Percentiles rank a stretch among this genome's conserved stretches.
phyloP scores from a whole-genome alignment of 2,113 vertebrate genomes.

The Rousettus leschenaultii region DNA sequence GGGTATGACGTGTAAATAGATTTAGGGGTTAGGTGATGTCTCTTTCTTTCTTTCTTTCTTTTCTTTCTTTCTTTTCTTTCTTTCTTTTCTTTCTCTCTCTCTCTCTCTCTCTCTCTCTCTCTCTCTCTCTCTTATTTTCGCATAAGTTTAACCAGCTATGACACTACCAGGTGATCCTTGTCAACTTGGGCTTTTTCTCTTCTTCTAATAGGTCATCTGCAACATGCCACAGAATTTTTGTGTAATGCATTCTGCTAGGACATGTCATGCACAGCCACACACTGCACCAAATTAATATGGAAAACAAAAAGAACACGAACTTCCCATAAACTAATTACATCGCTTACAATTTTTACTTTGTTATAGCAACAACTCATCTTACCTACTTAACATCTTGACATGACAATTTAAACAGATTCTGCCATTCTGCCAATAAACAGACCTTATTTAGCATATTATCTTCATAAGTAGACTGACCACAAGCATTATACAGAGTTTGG shows the following conservation, averaged over 20 bases:
- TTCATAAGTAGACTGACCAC: neutral
- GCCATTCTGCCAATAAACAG: neutral
- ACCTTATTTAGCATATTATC: neutral
- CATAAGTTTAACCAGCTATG: neutral
- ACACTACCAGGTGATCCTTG: neutral
- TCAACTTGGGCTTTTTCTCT: neutral
- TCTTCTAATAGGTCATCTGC: neutral
- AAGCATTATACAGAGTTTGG: neutral
- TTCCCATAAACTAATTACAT: neutral
- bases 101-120: too few species aligned
- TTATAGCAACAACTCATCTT: conserved; percentile 28
- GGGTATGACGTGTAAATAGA: neutral
- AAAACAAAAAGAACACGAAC: neutral
- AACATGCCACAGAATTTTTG: neutral
- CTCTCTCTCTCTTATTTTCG: neutral
- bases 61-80: too few species aligned
- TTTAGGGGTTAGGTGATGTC: neutral
- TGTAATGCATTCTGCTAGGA: neutral
- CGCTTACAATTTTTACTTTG: neutral
- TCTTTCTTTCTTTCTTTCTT: too few species aligned
- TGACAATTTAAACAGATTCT: conserved; percentile 17
- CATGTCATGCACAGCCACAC: neutral
- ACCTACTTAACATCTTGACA: conserved; percentile 6
- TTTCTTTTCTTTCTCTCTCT: too few species aligned
- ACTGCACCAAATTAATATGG: neutral